A percentile compares a stretch with the other conserved stretches of the same genome.
Evolutionary conservation across 2,113 vertebrate species (phyloP).

Genomic region (Aptenodytes forsteri): DNA sequence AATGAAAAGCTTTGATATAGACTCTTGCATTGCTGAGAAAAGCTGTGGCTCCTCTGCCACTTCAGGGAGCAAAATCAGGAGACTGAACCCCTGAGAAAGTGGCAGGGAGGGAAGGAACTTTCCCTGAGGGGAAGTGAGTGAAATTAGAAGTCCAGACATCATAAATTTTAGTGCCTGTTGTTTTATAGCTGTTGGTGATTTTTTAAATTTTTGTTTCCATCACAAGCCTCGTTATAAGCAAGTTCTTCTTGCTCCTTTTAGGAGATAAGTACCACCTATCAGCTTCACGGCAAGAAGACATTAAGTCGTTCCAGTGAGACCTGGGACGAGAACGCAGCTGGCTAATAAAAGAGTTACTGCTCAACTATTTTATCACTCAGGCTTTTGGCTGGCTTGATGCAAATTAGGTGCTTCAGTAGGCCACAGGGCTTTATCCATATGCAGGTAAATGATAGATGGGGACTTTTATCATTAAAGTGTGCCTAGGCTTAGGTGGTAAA

Average conservation of each 20-base stretch:
- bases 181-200: neutral
- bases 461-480: neutral
- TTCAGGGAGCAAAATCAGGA: neutral
- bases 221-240: neutral
- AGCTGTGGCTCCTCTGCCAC: neutral
- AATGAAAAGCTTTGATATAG: neutral
- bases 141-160: neutral
- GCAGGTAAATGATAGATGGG: neutral
- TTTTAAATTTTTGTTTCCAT: neutral
- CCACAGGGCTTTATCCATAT: accelerated
- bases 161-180: neutral
- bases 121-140: neutral
- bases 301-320: neutral
- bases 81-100: neutral
- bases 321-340: neutral
- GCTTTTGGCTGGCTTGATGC: neutral
- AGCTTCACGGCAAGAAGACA: neutral
- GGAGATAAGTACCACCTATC: neutral
- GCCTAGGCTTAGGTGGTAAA: neutral
- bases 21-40: neutral
- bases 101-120: neutral
- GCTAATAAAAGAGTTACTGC: neutral
- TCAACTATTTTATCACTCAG: neutral
- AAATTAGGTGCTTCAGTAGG: neutral
- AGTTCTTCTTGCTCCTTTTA: neutral